These are phyloP conservation scores for Amphibalanus amphitrite DNA, from an alignment of 1,140 invertebrate species.

Conservation along the genomic window DNA sequence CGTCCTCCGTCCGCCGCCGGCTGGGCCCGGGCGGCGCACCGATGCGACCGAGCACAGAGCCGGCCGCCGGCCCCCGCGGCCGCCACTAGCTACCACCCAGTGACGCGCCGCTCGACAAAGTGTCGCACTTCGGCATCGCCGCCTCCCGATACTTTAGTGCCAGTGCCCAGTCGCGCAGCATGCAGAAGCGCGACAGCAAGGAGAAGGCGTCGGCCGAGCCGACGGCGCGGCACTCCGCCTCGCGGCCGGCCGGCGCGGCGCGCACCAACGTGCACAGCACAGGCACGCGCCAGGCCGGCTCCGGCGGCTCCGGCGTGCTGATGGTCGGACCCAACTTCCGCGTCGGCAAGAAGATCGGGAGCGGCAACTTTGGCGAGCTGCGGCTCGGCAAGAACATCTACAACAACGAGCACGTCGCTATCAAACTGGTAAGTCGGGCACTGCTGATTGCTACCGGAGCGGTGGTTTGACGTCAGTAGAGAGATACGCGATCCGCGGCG, in stretches of 20 bases:
- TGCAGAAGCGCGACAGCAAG: not conserved
- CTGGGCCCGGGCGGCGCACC: too few relatives aligned
- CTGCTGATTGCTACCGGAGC: not conserved
- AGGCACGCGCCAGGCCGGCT: not conserved
- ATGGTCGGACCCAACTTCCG: conserved; percentile 99
- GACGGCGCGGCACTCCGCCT: too few relatives aligned
- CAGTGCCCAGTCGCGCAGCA: not conserved
- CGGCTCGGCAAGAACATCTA: conserved; percentile 99
- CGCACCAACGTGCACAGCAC: not conserved
- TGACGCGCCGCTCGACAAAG: too few relatives aligned
- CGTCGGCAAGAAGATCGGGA: conserved; percentile 99
- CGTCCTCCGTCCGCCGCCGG: too few relatives aligned
- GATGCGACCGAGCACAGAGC: too few relatives aligned
- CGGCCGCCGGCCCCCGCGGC: too few relatives aligned
- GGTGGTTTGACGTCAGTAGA: too few relatives aligned
- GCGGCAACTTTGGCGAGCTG: conserved; percentile 99
- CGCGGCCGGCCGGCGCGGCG: too few relatives aligned
- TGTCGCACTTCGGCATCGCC: not conserved
- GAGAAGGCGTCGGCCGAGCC: not conserved
- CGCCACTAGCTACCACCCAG: too few relatives aligned
- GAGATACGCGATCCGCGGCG: too few relatives aligned
- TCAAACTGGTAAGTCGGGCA: conserved; percentile 76
- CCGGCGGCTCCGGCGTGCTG: conserved; percentile 28
- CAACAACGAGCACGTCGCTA: conserved; percentile 99
- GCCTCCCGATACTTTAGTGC: not conserved